Conservation (phyloP, 2,888 invertebrate species). For the Cantharis rustica region DNA sequence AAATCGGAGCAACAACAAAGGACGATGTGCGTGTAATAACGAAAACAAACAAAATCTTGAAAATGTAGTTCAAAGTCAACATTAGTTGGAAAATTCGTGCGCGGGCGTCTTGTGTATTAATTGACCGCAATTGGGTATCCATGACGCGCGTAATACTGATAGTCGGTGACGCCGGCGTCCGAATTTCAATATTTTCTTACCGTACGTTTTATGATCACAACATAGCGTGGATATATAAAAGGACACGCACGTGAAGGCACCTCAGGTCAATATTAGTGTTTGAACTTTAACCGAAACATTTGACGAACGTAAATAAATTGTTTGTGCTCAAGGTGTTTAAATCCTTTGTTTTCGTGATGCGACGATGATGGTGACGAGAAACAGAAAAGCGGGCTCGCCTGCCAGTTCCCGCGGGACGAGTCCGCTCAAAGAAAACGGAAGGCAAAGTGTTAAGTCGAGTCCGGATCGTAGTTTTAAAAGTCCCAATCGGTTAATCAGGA, state of each 20-base stretch:
- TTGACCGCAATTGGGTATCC: constrained; percentile 15
- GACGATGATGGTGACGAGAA: constrained; percentile 45
- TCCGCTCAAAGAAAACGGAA: constrained; percentile 36
- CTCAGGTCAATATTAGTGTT: neutral
- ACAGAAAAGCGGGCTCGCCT: constrained; percentile 42
- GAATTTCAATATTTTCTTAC: constrained; percentile 2
- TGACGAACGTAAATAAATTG: neutral
- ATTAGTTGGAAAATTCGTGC: constrained; percentile 1
- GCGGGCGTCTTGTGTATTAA: constrained; percentile 19
- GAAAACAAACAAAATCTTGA: neutral
- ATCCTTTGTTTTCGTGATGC: neutral
- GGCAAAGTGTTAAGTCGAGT: constrained; percentile 25
- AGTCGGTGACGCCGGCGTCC: constrained; percentile 3
- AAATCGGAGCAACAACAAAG: neutral
- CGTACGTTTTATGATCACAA: neutral
- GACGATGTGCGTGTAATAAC: neutral
- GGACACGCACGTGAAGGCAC: neutral
- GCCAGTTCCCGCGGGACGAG: constrained; percentile 47
- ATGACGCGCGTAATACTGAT: constrained; percentile 7
- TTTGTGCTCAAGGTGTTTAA: neutral
- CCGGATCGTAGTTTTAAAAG: constrained; percentile 7
- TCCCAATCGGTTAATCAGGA: constrained; percentile 11
- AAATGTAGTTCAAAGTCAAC: neutral
- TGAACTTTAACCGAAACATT: neutral
- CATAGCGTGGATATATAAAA: neutral